Percentiles rank a stretch among this genome's conserved stretches.
Conservation (phyloP, 2,113 vertebrate genomes). For the Isichthys henryi region DNA sequence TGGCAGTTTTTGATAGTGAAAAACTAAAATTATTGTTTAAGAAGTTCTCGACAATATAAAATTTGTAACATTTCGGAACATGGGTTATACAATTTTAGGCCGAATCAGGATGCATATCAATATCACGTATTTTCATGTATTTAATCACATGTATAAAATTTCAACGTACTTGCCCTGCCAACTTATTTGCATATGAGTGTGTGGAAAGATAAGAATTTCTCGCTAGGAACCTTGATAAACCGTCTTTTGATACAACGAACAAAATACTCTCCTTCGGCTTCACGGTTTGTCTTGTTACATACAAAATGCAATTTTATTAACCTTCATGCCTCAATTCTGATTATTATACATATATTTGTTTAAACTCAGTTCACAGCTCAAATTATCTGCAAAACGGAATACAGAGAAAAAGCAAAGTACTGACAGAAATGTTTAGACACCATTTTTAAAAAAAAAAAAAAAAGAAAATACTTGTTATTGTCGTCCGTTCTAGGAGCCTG, state of each 20-base stretch:
- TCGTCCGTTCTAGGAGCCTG: slow-evolving; percentile 77
- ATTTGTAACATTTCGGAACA: background rate
- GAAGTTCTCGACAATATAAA: background rate
- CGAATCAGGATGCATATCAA: background rate
- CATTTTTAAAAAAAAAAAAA: slow-evolving; percentile 57
- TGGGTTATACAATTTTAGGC: background rate
- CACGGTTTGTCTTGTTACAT: slow-evolving; percentile 70
- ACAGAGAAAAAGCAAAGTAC: slow-evolving; percentile 88
- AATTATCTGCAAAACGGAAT: slow-evolving; percentile 86
- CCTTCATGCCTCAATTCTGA: slow-evolving; percentile 99
- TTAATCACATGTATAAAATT: background rate
- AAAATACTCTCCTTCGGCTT: slow-evolving; percentile 25
- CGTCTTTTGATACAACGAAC: background rate
- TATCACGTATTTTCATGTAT: background rate
- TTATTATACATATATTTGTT: slow-evolving; percentile 99
- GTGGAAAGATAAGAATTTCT: background rate
- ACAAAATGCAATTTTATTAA: slow-evolving; percentile 99
- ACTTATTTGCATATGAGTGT: background rate
- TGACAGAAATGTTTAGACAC: slow-evolving; percentile 93
- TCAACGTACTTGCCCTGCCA: background rate
- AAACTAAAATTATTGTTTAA: background rate
- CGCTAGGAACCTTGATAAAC: background rate
- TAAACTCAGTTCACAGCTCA: slow-evolving; percentile 99
- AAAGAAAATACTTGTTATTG: slow-evolving; percentile 83
- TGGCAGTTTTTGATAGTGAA: background rate